Evolutionary conservation across 1,140 invertebrate genomes (phyloP), one percentile per base, ranked within the genome.

Genomic region (Cotesia vestalis): DNA sequence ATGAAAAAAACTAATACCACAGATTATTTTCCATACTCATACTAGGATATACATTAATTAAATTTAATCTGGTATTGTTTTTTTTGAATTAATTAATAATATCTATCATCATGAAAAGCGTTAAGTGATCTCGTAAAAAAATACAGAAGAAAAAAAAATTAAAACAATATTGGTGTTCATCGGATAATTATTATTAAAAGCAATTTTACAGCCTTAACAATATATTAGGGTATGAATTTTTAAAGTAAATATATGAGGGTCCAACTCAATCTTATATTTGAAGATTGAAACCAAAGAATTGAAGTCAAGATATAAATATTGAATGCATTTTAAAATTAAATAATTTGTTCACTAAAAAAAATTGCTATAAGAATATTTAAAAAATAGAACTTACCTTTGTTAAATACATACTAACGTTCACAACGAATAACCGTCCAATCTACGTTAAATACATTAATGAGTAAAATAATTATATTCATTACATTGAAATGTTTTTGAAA

Each of bases 1-100:
- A 76, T 89, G 0, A 79, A 73, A 57, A 77, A 78, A 73, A 86
- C 86, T 0, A 78, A 79, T 14, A 87, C 84, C 5, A 80, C 78
- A 6, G 73, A 82, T 71, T 68, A 83, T 60, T 73, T 76, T 27
- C 72, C 4, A 34, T 86, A 77, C 77, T 80, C 75, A 3, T 86
- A 85, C 76, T 87, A 80, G 75, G 51, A 46, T 46, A 46, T 46
- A 46, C 11, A 46, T 46, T 9, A 46, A 6, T 9, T 62, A 55
- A 14, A n/a, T 55, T 55, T 55, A n/a, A 36, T 20, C 3, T 46
- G 5, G 5, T 46, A 57, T 57, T 17, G n/a, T 57, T 57, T 5
- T 1, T 52, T 52, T 52, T 52, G 3, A 52, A n/a, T 52, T 52
- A 52, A 27, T 27, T 2, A 27, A 27, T 27, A 27, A 27, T 27